phyloP scores from a whole-genome alignment of 2,888 invertebrate genomes.

The Julus scanicus region DNA sequence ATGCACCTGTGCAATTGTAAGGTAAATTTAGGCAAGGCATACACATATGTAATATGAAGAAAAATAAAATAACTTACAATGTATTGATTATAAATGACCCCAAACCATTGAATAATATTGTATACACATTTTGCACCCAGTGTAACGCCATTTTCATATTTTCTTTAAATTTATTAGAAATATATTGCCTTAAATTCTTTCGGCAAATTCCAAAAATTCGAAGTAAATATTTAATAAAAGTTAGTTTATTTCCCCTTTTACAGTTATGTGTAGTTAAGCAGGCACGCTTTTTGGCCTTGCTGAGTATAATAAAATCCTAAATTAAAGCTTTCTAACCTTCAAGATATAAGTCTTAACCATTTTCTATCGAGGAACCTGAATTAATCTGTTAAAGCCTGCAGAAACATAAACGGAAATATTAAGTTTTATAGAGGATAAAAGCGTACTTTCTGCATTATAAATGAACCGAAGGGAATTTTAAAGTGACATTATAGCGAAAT shows the following conservation, averaged over 20 bases:
- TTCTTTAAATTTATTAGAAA: too few species aligned
- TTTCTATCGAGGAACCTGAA: background rate
- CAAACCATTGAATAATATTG: too few species aligned
- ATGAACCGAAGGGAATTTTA: slow-evolving; percentile 31
- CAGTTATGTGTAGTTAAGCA: background rate
- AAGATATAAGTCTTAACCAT: background rate
- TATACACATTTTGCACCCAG: too few species aligned
- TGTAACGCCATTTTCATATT: too few species aligned
- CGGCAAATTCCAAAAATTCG: background rate
- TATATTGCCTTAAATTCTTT: background rate
- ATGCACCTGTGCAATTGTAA: background rate
- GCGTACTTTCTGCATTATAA: background rate
- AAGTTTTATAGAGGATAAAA: slow-evolving; percentile 19
- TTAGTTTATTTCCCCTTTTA: background rate
- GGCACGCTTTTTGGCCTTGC: background rate
- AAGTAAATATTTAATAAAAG: background rate
- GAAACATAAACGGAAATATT: slow-evolving; percentile 6
- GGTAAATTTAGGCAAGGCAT: too few species aligned
- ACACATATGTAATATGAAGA: too few species aligned
- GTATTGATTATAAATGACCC: too few species aligned
- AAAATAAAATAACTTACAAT: too few species aligned
- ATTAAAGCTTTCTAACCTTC: background rate
- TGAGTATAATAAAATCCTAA: background rate
- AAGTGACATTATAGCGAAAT: background rate
- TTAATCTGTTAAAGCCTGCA: background rate